Conservation (phyloP, 2,888 invertebrate species). For the Acrocyrtus sp. region DNA sequence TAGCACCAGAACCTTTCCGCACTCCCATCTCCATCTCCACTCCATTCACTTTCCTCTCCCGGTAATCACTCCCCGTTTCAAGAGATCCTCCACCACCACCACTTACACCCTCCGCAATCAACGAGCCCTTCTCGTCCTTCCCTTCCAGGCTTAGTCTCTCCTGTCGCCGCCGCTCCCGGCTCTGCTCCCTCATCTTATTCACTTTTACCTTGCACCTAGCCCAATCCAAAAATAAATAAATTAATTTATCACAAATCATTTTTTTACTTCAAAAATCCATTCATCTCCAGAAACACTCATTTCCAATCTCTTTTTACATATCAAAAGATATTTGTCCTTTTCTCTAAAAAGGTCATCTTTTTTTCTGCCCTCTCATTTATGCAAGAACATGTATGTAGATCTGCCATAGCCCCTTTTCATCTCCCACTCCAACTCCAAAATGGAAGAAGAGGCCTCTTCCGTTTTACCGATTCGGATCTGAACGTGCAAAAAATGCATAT, state of each 20-base stretch:
- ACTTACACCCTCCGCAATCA: too few relatives aligned
- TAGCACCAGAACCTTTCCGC: too few relatives aligned
- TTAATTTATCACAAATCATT: too few relatives aligned
- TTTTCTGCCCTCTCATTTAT: neutral
- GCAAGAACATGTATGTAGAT: neutral
- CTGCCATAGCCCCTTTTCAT: too few relatives aligned
- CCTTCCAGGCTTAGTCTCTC: conserved; percentile 25
- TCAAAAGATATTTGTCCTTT: too few relatives aligned
- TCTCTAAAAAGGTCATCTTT: neutral
- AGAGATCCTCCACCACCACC: neutral
- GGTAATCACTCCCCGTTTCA: conserved; percentile 17
- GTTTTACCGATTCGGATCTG: too few relatives aligned
- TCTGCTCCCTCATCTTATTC: conserved; percentile 46
- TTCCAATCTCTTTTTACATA: too few relatives aligned
- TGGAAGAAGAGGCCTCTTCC: too few relatives aligned
- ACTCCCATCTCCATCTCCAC: neutral
- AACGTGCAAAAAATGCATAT: too few relatives aligned
- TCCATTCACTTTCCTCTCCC: conserved; percentile 26
- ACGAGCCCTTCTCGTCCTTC: conserved; percentile 12
- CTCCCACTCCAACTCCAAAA: too few relatives aligned
- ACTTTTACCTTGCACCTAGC: conserved; percentile 40
- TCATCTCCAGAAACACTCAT: too few relatives aligned
- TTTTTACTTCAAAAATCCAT: conserved; percentile 7
- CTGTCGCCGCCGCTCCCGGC: conserved; percentile 26
- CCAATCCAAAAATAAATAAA: neutral